Conservation (phyloP, 2,797 vertebrate species). For the Pantherophis alleghaniensis region DNA sequence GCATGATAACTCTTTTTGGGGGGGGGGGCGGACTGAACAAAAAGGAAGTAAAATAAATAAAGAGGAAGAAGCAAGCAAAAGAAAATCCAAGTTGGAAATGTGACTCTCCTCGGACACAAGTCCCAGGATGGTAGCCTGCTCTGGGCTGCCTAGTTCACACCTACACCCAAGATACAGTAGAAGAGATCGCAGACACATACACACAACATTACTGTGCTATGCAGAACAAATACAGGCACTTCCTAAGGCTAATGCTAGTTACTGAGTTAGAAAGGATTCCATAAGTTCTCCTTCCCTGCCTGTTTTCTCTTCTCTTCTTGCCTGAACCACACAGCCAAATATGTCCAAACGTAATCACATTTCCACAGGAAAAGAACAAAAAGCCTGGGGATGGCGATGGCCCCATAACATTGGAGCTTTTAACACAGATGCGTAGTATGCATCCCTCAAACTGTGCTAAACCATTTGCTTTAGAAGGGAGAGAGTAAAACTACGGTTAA, state of each 20-base stretch:
- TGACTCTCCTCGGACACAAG: not conserved
- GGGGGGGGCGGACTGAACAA: not conserved
- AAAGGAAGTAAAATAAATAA: not conserved
- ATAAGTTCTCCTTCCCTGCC: not conserved
- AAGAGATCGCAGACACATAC: not conserved
- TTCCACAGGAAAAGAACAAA: not conserved
- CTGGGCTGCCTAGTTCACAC: not conserved
- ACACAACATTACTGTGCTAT: not conserved
- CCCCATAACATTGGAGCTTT: not conserved
- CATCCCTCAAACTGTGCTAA: not conserved
- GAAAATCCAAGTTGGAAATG: not conserved
- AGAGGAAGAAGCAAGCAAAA: not conserved
- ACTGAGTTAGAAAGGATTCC: not conserved
- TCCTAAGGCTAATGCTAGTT: not conserved
- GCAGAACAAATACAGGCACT: not conserved
- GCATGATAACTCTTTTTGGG: not conserved
- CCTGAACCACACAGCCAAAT: not conserved
- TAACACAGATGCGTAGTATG: rapidly evolving
- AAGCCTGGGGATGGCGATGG: not conserved
- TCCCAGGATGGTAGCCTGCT: not conserved
- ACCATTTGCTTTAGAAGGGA: not conserved
- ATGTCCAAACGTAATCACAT: not conserved
- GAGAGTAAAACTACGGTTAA: not conserved
- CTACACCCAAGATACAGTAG: not conserved
- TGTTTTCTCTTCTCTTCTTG: not conserved